Percentiles rank a stretch among this genome's conserved stretches.
These are phyloP conservation scores for Leiothrix lutea DNA, from an alignment of 2,113 vertebrate species.

Conservation along the genomic window DNA sequence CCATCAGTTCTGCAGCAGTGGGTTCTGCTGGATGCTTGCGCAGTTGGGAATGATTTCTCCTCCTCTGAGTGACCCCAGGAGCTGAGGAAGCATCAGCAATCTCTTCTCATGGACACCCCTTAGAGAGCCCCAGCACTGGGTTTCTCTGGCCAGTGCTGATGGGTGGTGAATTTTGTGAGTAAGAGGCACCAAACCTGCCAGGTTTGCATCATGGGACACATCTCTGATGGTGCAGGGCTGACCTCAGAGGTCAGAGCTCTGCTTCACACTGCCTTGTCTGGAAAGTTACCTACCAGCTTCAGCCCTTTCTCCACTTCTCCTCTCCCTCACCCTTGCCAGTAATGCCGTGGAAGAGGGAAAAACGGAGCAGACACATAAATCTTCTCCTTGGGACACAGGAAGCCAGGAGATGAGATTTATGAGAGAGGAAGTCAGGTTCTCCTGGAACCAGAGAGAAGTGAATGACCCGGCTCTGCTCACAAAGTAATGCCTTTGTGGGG, in stretches of 20 bases:
- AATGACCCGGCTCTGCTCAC: not conserved
- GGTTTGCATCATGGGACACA: not conserved
- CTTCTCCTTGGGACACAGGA: constrained; percentile 5
- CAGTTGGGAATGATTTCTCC: rapidly evolving
- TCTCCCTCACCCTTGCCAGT: not conserved
- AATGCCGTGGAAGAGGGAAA: not conserved
- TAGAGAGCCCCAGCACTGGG: not conserved
- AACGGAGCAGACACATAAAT: constrained; percentile 45
- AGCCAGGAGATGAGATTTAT: constrained; percentile 47
- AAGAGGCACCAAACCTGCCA: not conserved
- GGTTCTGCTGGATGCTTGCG: not conserved
- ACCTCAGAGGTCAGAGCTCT: not conserved
- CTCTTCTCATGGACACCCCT: not conserved
- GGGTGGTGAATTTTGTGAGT: not conserved
- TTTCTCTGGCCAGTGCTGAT: not conserved
- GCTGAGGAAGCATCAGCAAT: not conserved
- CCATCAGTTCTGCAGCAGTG: rapidly evolving
- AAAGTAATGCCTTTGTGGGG: not conserved
- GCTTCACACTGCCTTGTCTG: not conserved
- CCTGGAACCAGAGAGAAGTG: not conserved
- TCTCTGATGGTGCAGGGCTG: not conserved
- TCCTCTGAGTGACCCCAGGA: not conserved
- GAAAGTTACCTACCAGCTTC: not conserved
- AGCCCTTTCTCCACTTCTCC: not conserved
- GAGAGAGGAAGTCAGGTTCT: constrained; percentile 16